Evolutionary conservation across 2,113 vertebrate genomes (phyloP).

Genomic region (Atherinomorus stipes): DNA sequence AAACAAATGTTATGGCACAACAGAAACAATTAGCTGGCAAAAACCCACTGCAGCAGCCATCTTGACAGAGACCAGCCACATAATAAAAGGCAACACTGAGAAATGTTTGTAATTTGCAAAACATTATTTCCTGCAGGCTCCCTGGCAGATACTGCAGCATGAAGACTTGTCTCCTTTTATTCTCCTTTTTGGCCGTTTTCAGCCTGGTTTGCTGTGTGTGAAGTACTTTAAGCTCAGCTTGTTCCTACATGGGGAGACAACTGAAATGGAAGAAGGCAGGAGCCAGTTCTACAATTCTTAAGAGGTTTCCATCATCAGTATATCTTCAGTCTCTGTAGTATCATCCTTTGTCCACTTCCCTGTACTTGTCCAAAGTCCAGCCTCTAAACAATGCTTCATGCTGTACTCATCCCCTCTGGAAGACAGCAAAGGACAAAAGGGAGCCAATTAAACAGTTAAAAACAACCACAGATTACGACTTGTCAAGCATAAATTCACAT

Average conservation of each 20-base stretch:
- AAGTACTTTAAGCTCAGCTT: slow-evolving; percentile 13
- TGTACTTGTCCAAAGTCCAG: slow-evolving; percentile 83
- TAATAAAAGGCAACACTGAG: background rate
- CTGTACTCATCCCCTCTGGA: slow-evolving; percentile 86
- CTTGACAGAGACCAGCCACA: slow-evolving; percentile 2
- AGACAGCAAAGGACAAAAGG: slow-evolving; percentile 9
- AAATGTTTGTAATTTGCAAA: slow-evolving; percentile 3
- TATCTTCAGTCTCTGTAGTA: slow-evolving; percentile 87
- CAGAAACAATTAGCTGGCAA: slow-evolving; percentile 17
- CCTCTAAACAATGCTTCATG: slow-evolving; percentile 84
- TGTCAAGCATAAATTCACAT: background rate
- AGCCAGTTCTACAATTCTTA: slow-evolving; percentile 67
- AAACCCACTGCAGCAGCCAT: background rate
- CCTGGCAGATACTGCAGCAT: background rate
- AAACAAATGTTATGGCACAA: slow-evolving; percentile 31
- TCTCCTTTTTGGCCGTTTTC: background rate
- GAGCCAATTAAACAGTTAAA: too few relatives aligned
- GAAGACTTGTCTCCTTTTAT: background rate
- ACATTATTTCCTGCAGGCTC: slow-evolving; percentile 15
- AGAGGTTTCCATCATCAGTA: slow-evolving; percentile 95
- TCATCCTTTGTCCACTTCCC: slow-evolving; percentile 89
- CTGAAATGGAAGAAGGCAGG: slow-evolving; percentile 29
- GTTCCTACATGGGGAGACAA: slow-evolving; percentile 24
- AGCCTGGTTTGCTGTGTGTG: slow-evolving; percentile 12
- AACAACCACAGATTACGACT: background rate